Conservation (phyloP, 2,888 invertebrate species). For the Cerceris ruficornis region DNA sequence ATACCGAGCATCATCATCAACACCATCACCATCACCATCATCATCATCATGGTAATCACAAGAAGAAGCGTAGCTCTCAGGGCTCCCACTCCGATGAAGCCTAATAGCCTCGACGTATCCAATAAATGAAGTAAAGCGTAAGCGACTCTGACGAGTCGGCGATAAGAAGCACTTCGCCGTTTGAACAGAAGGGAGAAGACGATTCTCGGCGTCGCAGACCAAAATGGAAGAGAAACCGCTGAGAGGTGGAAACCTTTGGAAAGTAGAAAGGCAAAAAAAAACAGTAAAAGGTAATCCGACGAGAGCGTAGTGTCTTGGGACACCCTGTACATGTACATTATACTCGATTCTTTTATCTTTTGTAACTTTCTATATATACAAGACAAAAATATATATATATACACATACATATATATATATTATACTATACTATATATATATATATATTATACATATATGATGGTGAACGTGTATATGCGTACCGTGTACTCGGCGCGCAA, state of each 20-base stretch:
- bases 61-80: conserved; percentile 79
- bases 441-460: conserved; percentile 13
- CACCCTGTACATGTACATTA: conserved; percentile 66
- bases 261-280: conserved; percentile 26
- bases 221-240: conserved; percentile 9
- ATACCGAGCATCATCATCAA: conserved; percentile 71
- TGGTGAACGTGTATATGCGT: conserved; percentile 40
- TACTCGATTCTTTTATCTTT: conserved; percentile 75
- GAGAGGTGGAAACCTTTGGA: conserved; percentile 15
- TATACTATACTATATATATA: conserved; percentile 43
- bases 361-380: conserved; percentile 74
- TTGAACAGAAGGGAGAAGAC: not conserved
- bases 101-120: conserved; percentile 62
- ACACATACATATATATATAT: conserved; percentile 37
- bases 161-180: conserved; percentile 30
- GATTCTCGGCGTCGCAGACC: conserved; percentile 24
- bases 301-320: conserved; percentile 24
- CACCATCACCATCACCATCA: conserved; percentile 72
- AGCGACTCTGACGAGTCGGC: conserved; percentile 6
- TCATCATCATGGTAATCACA: conserved; percentile 75
- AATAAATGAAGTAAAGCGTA: conserved; percentile 2
- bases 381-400: conserved; percentile 8
- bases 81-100: conserved; percentile 77
- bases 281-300: conserved; percentile 28
- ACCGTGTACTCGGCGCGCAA: conserved; percentile 48